Evolutionary conservation across 2,888 invertebrate species (phyloP).

Genomic region (Serripes groenlandicus): DNA sequence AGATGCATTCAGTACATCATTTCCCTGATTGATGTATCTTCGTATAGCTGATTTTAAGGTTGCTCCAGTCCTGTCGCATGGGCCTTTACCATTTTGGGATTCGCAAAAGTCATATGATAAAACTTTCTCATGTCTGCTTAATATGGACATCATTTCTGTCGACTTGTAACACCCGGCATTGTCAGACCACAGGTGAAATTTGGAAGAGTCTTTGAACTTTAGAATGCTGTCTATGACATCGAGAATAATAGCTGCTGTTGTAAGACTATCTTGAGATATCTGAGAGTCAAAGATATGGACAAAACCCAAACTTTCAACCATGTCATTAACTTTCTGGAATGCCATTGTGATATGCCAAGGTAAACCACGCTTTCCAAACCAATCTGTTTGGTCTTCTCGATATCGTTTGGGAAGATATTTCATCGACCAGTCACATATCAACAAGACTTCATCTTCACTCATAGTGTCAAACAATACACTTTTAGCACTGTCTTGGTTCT

Average conservation of each 20-base stretch:
- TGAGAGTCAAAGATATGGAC: neutral
- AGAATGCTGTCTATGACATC: neutral
- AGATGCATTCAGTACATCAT: constrained; percentile 1
- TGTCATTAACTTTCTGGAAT: constrained; percentile 1
- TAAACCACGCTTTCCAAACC: neutral
- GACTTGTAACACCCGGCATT: neutral
- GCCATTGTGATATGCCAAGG: neutral
- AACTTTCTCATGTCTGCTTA: neutral
- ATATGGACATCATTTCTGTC: neutral
- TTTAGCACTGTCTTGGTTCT: constrained; percentile 4
- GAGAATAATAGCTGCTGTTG: neutral
- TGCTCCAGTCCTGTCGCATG: constrained; percentile 2
- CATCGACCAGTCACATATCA: constrained; percentile 13
- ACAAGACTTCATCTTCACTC: neutral
- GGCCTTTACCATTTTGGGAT: constrained; percentile 3
- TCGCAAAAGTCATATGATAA: neutral
- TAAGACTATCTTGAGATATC: neutral
- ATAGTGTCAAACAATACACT: neutral
- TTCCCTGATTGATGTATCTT: constrained; percentile 1
- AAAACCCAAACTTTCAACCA: neutral
- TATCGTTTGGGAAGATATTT: neutral
- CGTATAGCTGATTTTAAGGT: neutral
- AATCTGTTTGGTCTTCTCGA: constrained; percentile 1
- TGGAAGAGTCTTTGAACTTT: neutral
- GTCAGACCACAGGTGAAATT: constrained; percentile 6